Percentiles rank a stretch among this genome's conserved stretches.
phyloP scores from a whole-genome alignment of 2,888 invertebrate genomes.

The Ditula angustiorana region DNA sequence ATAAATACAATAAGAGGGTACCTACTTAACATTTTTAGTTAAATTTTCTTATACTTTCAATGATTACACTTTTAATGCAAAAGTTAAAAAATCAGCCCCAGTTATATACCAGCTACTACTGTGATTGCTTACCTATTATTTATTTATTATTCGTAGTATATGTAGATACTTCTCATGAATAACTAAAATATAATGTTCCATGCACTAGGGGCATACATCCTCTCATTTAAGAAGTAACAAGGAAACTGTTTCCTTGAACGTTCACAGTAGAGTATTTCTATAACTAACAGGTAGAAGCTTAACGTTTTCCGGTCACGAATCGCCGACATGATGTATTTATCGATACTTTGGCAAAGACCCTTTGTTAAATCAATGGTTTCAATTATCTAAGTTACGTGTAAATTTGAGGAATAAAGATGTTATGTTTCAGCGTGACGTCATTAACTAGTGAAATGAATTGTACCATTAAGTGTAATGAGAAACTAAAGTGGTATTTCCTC shows the following conservation, averaged over 20 bases:
- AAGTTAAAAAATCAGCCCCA: too few relatives aligned
- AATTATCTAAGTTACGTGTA: not conserved
- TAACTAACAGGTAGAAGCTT: constrained; percentile 19
- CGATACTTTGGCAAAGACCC: constrained; percentile 19
- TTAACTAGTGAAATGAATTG: not conserved
- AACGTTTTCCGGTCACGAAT: constrained; percentile 38
- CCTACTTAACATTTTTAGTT: too few relatives aligned
- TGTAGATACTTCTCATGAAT: constrained; percentile 9
- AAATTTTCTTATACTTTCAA: too few relatives aligned
- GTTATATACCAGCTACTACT: too few relatives aligned
- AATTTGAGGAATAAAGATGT: not conserved
- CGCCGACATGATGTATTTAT: constrained; percentile 19
- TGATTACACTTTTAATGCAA: too few relatives aligned
- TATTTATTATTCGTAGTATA: not conserved
- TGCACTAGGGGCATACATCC: constrained; percentile 1
- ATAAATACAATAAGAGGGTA: too few relatives aligned
- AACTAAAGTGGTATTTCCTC: not conserved
- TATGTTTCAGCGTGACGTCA: not conserved
- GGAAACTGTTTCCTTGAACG: constrained; percentile 34
- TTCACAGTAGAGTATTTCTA: constrained; percentile 33
- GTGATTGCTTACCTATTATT: too few relatives aligned
- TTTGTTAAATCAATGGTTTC: too few relatives aligned
- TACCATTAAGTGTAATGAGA: not conserved
- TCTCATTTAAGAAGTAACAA: not conserved
- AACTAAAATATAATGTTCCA: constrained; percentile 10